Base-by-base conservation (phyloP, 2,113 vertebrate species). In the Lucifuga dentata region DNA sequence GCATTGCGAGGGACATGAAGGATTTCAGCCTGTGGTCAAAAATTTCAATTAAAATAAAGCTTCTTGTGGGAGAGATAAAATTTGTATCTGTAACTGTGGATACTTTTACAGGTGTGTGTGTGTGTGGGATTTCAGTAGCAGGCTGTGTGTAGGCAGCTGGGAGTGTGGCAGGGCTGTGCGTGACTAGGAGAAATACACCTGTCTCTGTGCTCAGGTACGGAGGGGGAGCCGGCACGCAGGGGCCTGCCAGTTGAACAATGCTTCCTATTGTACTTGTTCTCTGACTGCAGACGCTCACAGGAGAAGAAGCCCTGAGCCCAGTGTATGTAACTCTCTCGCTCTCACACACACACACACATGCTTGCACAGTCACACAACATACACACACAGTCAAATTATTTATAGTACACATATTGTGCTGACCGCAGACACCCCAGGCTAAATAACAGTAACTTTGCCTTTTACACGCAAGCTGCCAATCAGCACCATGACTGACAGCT, bases 131-230 rank as follows among this genome's bases (percentile, higher is more conserved):
- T 61, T 77, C 61, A 50, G 68, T 50, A 39, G 73, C 48, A 75
- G 45, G 66, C 32, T 57, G 61, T 41, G 69, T 86, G 86, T 61
- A 83, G 74, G 89, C 86, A 90, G 83, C 67, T 80, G 86, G 78
- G 84, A 86, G 88, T 86, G 81, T 86, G 84, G 81, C 86, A 74
- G 82, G 58, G 86, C 89, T 92, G 73, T 89, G 92, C 93, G 92
- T 92, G 93, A 93, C 81, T 90, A 91, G 90, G 75, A 85, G 84
- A 87, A 93, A 93, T 95, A 92, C 94, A 95, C 94, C 94, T 96
- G 95, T 94, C 92, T 93, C 88, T 75, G 90, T 84, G 88, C 51
- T 84, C 91, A 94, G 93, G 93, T 93, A 93, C 72, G 79, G 83
- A 81, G 83, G 87, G 89, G 85, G 88, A 82, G 87, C 74, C 71